Percentiles rank a stretch among this genome's conserved stretches.
Conservation (phyloP, 2,113 vertebrate genomes). For the Dasypus novemcinctus region DNA sequence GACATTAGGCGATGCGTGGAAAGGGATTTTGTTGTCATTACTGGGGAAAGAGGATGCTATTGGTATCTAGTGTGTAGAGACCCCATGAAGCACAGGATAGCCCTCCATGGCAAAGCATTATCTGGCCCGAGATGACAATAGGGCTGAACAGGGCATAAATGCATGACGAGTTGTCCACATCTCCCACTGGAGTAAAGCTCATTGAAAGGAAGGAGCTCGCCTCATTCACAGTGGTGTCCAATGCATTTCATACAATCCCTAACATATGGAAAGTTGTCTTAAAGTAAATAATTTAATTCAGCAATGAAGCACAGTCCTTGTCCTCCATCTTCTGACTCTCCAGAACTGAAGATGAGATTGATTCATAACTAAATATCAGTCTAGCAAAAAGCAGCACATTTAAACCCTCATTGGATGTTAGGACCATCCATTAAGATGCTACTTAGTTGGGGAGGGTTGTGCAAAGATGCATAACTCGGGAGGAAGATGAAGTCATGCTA, state of each 20-base stretch:
- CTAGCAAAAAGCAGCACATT: neutral
- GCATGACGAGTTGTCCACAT: fast-evolving
- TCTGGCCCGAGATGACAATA: neutral
- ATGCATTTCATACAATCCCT: neutral
- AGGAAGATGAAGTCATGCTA: too few species aligned
- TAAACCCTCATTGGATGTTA: neutral
- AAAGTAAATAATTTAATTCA: neutral
- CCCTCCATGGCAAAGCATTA: neutral
- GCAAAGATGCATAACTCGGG: neutral
- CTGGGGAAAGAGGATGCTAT: fast-evolving
- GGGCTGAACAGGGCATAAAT: fast-evolving
- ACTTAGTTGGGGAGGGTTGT: neutral
- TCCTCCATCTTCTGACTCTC: neutral
- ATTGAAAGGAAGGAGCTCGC: too few species aligned
- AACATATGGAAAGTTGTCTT: neutral
- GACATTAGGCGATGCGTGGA: neutral
- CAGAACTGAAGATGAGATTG: neutral
- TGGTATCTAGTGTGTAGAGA: neutral
- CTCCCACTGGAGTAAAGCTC: neutral
- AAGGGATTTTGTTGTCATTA: neutral
- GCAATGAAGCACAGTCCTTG: neutral
- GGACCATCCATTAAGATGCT: neutral
- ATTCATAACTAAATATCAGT: neutral
- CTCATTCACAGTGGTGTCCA: too few species aligned
- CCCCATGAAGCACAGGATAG: fast-evolving